These are phyloP conservation scores for Cariama cristata DNA, from an alignment of 2,113 vertebrate genomes.

Conservation along the genomic window DNA sequence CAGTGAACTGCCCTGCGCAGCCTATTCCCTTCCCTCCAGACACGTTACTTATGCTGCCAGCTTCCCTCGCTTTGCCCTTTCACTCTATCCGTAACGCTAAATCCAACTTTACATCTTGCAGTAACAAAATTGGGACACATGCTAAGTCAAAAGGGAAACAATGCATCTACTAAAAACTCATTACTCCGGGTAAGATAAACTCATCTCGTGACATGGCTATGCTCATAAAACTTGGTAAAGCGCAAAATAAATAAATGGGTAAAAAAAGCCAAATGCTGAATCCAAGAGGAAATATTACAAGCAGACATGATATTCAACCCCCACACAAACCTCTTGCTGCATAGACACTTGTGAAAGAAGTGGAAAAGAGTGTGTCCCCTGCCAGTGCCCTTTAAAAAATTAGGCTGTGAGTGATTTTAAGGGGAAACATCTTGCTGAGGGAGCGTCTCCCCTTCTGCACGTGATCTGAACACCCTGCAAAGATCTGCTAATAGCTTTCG, in stretches of 20 bases:
- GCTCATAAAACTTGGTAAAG: background rate
- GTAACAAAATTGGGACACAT: background rate
- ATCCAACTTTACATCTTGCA: background rate
- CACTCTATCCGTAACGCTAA: background rate
- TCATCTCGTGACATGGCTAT: fast-evolving
- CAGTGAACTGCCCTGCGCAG: background rate
- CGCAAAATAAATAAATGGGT: background rate
- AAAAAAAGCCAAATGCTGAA: background rate
- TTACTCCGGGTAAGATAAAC: background rate
- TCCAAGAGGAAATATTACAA: background rate
- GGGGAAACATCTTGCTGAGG: background rate
- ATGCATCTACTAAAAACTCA: background rate
- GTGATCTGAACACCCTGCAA: background rate
- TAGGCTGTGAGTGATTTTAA: background rate
- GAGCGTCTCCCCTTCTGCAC: background rate
- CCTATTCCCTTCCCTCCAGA: background rate
- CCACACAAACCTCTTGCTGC: background rate
- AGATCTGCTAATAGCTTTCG: background rate
- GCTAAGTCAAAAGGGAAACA: slow-evolving; percentile 10
- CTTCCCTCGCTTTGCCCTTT: background rate
- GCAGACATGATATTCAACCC: background rate
- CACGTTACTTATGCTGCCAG: background rate
- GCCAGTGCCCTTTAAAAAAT: background rate
- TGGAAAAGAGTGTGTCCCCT: fast-evolving
- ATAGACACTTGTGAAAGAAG: background rate